Evolutionary conservation across 2,797 vertebrate species (phyloP).

Genomic region (Falco biarmicus): DNA sequence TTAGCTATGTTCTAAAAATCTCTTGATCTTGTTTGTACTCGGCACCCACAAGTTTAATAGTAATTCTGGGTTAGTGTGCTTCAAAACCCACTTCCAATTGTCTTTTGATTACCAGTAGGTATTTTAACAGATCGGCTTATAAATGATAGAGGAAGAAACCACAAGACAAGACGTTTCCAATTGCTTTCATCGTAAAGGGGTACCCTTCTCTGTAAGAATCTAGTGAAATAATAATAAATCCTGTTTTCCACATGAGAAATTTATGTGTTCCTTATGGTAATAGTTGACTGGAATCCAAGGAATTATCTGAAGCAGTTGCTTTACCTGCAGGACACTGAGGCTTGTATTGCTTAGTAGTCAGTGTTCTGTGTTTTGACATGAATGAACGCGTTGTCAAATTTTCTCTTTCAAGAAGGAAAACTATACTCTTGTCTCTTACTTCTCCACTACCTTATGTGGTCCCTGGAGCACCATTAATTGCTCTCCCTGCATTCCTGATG

Average conservation of each 20-base stretch:
- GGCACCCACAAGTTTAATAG: neutral
- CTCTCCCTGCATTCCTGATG: neutral
- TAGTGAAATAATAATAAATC: neutral
- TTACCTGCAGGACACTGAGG: neutral
- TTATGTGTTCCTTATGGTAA: neutral
- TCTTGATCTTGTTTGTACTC: neutral
- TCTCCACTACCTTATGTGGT: neutral
- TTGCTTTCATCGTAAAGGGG: neutral
- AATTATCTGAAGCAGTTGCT: neutral
- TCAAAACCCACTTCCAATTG: neutral
- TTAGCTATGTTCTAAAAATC: neutral
- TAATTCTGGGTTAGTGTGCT: neutral
- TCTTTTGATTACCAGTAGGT: neutral
- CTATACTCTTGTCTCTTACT: neutral
- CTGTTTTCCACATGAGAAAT: neutral
- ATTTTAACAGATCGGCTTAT: neutral
- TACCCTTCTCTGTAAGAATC: neutral
- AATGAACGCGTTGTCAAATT: neutral
- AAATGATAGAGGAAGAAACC: neutral
- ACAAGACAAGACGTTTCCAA: neutral
- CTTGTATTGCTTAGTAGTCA: neutral
- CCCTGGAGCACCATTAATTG: neutral
- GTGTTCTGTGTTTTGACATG: neutral
- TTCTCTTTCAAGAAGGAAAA: neutral
- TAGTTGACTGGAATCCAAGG: neutral